phyloP scores from a whole-genome alignment of 1,140 invertebrate species.

The Sitodiplosis mosellana region DNA sequence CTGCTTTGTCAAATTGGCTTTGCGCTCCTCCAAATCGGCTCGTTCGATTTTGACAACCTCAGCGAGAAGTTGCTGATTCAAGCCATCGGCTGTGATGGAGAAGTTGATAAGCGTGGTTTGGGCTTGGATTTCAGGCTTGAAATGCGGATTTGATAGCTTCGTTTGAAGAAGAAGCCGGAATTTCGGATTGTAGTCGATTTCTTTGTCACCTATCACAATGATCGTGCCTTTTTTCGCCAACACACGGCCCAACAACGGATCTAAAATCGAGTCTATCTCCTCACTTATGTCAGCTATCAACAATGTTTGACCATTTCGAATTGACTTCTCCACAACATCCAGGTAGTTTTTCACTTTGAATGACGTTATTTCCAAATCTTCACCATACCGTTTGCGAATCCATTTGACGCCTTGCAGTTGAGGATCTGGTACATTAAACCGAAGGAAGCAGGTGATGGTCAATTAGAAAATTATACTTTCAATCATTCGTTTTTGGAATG shows the following conservation, averaged over 20 bases:
- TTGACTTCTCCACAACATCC: conserved; percentile 63
- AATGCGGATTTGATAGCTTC: conserved; percentile 88
- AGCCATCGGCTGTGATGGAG: conserved; percentile 78
- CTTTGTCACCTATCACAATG: conserved; percentile 71
- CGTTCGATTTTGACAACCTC: conserved; percentile 88
- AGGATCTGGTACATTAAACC: too few species aligned
- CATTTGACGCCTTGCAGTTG: conserved; percentile 71
- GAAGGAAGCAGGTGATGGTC: too few species aligned
- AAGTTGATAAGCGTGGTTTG: conserved; percentile 93
- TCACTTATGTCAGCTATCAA: conserved; percentile 86
- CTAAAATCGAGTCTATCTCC: conserved; percentile 73
- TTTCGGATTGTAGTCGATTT: conserved; percentile 68
- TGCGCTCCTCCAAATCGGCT: conserved; percentile 70
- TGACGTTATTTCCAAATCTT: conserved; percentile 50
- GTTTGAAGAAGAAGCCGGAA: conserved; percentile 86
- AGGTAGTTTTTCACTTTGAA: conserved; percentile 69
- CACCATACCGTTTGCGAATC: conserved; percentile 77
- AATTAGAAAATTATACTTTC: not conserved
- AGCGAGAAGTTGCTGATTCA: conserved; percentile 87
- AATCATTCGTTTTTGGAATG: conserved; percentile 1
- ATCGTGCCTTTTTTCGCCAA: conserved; percentile 68
- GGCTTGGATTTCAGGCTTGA: conserved; percentile 93
- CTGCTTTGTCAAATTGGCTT: conserved; percentile 66
- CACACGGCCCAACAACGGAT: conserved; percentile 71
- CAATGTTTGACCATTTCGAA: conserved; percentile 55